Percentiles rank a stretch among this genome's conserved stretches.
phyloP scores from a whole-genome alignment of 2,113 vertebrate genomes.

The Herpetotheres cachinnans region DNA sequence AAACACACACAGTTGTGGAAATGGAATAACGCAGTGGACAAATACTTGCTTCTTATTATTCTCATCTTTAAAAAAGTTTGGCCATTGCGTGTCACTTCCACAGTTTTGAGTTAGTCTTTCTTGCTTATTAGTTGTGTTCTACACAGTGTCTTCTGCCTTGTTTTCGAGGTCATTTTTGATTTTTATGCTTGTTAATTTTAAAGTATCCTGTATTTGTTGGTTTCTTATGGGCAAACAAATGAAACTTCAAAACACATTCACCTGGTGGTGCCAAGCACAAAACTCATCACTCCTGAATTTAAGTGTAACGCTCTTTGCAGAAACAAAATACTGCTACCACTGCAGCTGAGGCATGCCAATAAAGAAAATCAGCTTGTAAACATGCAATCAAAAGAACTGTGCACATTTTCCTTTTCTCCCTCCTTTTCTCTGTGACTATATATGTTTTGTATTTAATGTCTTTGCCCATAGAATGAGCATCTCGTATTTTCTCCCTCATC shows the following conservation, averaged over 20 bases:
- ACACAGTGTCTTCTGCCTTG: not conserved
- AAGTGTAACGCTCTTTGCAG: not conserved
- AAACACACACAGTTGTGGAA: not conserved
- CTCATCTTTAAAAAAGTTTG: not conserved
- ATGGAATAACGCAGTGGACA: not conserved
- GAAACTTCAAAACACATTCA: not conserved
- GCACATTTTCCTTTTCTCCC: not conserved
- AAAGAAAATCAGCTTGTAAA: not conserved
- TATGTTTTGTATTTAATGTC: not conserved
- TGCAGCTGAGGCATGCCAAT: not conserved
- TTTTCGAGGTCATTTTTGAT: not conserved
- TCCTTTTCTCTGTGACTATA: not conserved
- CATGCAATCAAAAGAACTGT: not conserved
- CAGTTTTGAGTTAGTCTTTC: not conserved
- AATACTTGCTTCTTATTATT: not conserved
- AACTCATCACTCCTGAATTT: not conserved
- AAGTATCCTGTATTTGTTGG: not conserved
- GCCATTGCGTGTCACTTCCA: rapidly evolving
- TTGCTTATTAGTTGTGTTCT: not conserved
- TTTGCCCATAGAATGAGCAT: not conserved
- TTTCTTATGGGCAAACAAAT: not conserved
- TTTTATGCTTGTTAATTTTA: not conserved
- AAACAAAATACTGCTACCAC: not conserved
- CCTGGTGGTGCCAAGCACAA: not conserved
- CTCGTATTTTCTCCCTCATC: not conserved